Base-by-base conservation (phyloP, 2,888 invertebrate genomes). In the Trichopoda pennipes region DNA sequence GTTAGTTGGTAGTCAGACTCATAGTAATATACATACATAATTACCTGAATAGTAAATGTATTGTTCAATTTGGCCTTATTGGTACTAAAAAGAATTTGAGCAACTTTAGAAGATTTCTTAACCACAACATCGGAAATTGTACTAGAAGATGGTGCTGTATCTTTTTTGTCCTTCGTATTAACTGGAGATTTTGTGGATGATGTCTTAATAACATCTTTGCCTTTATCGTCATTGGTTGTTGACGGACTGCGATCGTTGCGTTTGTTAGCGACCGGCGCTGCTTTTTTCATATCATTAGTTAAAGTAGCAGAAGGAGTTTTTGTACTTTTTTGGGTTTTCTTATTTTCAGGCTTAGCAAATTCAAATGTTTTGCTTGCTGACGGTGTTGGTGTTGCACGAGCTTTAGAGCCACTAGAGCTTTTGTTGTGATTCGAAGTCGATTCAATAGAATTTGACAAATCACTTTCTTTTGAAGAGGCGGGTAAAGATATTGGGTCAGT, bases 21-120 rank as follows among this genome's bases (percentile, higher is more conserved):
- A 16, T 42, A 42, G 9, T 16, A 12, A 12, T 28, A 47, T 55
- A n/a, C n/a, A n/a, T n/a, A n/a, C n/a, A 1, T 47, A 35, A 17
- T 75, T 14, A 94, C 95, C 92, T 93, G 92, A 44, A 93, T 90
- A 84, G 93, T 94, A 44, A 95, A 92, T 16, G 93, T 93, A 86
- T 94, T 93, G 83, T 93, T 92, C 84, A 93, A 90, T 88, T 93
- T 93, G 0, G 93, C 92, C n/a, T 92, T 92, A 35, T 92, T 92
- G 32, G 93, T 92, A 42, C 92, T 92, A 58, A 94, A 90, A 81
- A 93, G 92, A 81, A 94, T 89, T 88, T 95, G 95, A n/a, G 94
- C 93, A 85, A 94, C 93, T 86, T 88, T 89, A 21, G 82, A 80
- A 3, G 84, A 73, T 72, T 84, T 85, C 58, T 84, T 85, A 7